These are phyloP conservation scores for Prochilodus magdalenae DNA, from an alignment of 2,113 vertebrate genomes.

Conservation along the genomic window DNA sequence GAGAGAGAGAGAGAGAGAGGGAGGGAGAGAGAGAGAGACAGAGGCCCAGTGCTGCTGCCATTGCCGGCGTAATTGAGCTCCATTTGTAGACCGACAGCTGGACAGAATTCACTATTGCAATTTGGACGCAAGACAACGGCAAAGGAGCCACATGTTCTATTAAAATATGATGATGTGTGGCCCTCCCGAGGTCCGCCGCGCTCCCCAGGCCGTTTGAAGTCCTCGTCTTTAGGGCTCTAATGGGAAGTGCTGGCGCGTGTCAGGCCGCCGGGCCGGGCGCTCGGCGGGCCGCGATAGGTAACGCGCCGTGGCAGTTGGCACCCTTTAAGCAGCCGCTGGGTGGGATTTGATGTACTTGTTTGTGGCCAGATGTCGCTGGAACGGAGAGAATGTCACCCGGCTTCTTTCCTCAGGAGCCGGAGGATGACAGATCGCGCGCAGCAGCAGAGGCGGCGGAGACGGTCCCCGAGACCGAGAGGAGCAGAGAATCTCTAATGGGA, in stretches of 20 bases:
- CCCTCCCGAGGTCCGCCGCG: slow-evolving; percentile 51
- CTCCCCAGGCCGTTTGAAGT: slow-evolving; percentile 69
- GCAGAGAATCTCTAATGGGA: not conserved
- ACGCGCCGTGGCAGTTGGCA: slow-evolving; percentile 65
- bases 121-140: slow-evolving; percentile 69
- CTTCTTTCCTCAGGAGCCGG: slow-evolving; percentile 66
- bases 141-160: slow-evolving; percentile 73
- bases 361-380: slow-evolving; percentile 70
- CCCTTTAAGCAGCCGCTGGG: slow-evolving; percentile 63
- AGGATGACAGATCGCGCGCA: slow-evolving; percentile 32
- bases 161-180: slow-evolving; percentile 78
- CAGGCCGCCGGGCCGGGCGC: slow-evolving; percentile 43
- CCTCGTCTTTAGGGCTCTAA: slow-evolving; percentile 77
- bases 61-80: slow-evolving; percentile 65
- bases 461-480: not conserved
- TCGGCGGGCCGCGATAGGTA: slow-evolving; percentile 43
- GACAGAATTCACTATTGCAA: slow-evolving; percentile 74
- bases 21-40: not conserved
- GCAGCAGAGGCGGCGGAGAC: slow-evolving; percentile 53
- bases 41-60: slow-evolving; percentile 38
- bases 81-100: slow-evolving; percentile 75
- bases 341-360: slow-evolving; percentile 67
- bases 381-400: slow-evolving; percentile 55
- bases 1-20: not conserved
- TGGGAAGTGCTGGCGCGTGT: slow-evolving; percentile 65